A percentile compares a stretch with the other conserved stretches of the same genome.
phyloP scores from a whole-genome alignment of 2,797 vertebrate species.

The Ammospiza maritima region DNA sequence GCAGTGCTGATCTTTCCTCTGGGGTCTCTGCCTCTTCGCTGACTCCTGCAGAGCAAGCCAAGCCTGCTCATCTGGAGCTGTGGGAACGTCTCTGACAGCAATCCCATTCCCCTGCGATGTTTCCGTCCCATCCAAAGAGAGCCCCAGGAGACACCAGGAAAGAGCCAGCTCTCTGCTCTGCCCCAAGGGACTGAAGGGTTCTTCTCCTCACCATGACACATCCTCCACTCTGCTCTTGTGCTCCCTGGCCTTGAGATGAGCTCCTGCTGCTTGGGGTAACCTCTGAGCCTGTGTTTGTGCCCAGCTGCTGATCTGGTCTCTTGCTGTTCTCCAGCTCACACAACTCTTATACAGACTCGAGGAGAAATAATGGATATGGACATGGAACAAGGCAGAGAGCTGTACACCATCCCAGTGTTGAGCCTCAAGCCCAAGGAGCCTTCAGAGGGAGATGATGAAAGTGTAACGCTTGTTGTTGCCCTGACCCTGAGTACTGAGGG shows the following conservation, averaged over 20 bases:
- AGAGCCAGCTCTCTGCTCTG: background rate
- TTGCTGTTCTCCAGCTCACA: background rate
- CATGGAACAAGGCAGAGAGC: background rate
- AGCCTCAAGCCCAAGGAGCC: background rate
- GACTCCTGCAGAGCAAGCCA: background rate
- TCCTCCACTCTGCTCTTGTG: background rate
- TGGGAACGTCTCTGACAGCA: background rate
- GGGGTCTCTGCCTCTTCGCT: background rate
- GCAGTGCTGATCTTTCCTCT: background rate
- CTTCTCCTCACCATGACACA: background rate
- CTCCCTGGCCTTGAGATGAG: background rate
- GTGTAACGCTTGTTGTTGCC: fast-evolving
- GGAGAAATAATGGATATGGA: background rate
- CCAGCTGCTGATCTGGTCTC: background rate
- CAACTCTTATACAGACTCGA: background rate
- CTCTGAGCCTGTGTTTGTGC: background rate
- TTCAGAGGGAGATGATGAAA: background rate
- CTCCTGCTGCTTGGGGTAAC: background rate
- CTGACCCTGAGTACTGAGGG: background rate
- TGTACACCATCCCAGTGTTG: background rate
- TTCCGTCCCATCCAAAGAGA: background rate
- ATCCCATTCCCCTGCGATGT: background rate
- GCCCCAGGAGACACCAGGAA: background rate
- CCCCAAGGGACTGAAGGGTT: background rate
- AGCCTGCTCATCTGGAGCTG: background rate